A percentile compares a stretch with the other conserved stretches of the same genome.
Evolutionary conservation across 1,140 invertebrate genomes (phyloP).

Genomic region (Drosophila rufa): DNA sequence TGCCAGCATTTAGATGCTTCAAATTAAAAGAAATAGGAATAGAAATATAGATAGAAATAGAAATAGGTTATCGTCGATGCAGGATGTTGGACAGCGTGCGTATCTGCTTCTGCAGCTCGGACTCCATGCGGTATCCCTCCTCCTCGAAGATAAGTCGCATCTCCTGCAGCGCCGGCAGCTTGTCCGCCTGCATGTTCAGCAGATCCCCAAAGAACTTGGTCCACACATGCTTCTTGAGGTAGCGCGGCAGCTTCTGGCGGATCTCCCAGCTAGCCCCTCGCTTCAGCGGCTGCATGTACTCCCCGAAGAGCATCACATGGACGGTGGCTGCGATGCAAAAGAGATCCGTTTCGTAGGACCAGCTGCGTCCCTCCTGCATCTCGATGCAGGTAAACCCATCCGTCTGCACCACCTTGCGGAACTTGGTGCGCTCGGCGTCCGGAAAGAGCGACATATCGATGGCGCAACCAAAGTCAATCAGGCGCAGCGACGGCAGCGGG

Average conservation of each 20-base stretch:
- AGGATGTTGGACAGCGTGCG: conserved; percentile 82
- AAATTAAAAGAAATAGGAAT: not conserved
- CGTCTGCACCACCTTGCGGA: conserved; percentile 88
- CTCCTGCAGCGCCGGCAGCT: conserved; percentile 88
- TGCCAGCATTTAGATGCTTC: not conserved
- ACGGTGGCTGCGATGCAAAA: conserved; percentile 95
- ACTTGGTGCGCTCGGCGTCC: conserved; percentile 90
- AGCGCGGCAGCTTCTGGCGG: conserved; percentile 87
- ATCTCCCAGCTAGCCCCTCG: conserved; percentile 86
- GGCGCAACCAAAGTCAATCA: conserved; percentile 95
- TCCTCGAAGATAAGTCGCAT: conserved; percentile 88
- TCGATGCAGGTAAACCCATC: conserved; percentile 94
- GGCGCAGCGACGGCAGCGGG: conserved; percentile 88
- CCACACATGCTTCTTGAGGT: conserved; percentile 88
- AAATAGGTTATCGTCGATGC: conserved; percentile 77
- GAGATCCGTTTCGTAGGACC: conserved; percentile 97
- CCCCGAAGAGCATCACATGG: conserved; percentile 93
- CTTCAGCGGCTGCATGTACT: conserved; percentile 91
- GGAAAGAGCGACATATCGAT: conserved; percentile 96
- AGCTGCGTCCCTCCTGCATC: conserved; percentile 94
- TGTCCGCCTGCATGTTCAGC: conserved; percentile 89
- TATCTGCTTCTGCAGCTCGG: conserved; percentile 84
- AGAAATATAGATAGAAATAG: conserved; percentile 9
- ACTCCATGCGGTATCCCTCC: conserved; percentile 86
- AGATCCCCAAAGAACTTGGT: conserved; percentile 89